Evolutionary conservation across 2,113 vertebrate species (phyloP), one percentile per base, ranked within the genome.

Genomic region (Scomber colias): DNA sequence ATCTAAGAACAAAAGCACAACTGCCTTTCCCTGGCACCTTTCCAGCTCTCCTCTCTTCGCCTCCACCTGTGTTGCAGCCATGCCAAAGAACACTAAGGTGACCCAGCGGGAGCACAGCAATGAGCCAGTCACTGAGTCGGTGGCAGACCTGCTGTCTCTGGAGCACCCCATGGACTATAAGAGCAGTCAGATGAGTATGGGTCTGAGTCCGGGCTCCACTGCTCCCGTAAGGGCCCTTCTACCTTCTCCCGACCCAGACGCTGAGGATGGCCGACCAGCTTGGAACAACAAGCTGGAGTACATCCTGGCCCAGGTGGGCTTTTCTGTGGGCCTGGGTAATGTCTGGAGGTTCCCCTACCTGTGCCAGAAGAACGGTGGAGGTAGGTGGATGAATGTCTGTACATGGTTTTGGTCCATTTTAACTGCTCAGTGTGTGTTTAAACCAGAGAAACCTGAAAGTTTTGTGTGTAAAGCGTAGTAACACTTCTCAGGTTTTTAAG

Each of bases 251-350:
- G 96, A 96, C 7, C 92, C 95, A 30, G 96, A 97, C 0, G 81
- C 75, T 0, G 92, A 94, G 31, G 98, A 99, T n/a, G 97, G 97
- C 48, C 92, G 98, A 9, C 98, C 98, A 0, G 97, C 97, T 0
- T 99, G 98, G 98, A 99, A 98, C 94, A 99, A 95, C 94, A 99
- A 99, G 69, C 79, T 99, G 80, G 95, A 99, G 94, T 99, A 99
- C 93, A 99, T 99, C 88, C 93, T 99, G 80, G 98, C 98, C 0
- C 98, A 99, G 88, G 97, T 99, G 8, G 98, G 98, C 90, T 99
- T 98, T 91, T 99, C 97, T 0, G 98, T 99, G 68, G 98, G 98
- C 40, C 93, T 99, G 57, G 98, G 98, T 30, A 99, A 99, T 0
- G 98, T 99, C 87, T 99, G 98, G 98, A 96, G 98, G 83, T 99